These are phyloP conservation scores for Lynx canadensis DNA, from an alignment of 2,113 vertebrate species.

Conservation along the genomic window DNA sequence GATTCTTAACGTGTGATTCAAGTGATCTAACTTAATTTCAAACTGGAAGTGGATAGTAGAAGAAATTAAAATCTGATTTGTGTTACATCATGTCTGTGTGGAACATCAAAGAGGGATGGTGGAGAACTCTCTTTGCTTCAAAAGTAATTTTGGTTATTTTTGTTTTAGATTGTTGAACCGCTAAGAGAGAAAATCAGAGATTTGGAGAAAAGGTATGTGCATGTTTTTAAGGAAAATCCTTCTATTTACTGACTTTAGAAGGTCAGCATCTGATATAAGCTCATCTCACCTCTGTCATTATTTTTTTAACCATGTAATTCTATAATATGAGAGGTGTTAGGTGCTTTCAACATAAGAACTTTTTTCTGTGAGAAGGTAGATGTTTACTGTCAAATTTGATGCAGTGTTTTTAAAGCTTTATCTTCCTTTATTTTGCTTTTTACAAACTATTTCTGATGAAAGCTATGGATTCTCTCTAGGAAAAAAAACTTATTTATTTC, in stretches of 20 bases:
- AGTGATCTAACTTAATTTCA: neutral
- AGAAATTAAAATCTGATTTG: neutral
- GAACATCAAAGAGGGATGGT: neutral
- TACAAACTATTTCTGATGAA: neutral
- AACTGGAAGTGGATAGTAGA: neutral
- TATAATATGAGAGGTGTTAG: neutral
- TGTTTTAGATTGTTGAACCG: conserved; percentile 87
- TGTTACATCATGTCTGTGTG: neutral
- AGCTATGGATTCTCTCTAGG: neutral
- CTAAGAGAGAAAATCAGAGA: conserved; percentile 91
- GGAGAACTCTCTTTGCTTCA: neutral
- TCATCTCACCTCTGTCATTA: neutral
- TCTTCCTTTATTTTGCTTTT: neutral
- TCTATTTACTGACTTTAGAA: neutral
- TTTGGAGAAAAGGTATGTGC: conserved; percentile 90
- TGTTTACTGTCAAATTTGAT: neutral
- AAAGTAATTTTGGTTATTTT: conserved; percentile 42
- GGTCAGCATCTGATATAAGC: neutral
- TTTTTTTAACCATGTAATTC: neutral
- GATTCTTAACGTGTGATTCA: neutral
- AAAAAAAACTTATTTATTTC: neutral
- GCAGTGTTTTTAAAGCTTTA: neutral
- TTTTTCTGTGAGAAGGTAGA: neutral
- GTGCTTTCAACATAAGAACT: neutral
- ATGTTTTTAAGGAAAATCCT: conserved; percentile 29